phyloP scores from a whole-genome alignment of 2,797 vertebrate genomes.

The Pterois miles region DNA sequence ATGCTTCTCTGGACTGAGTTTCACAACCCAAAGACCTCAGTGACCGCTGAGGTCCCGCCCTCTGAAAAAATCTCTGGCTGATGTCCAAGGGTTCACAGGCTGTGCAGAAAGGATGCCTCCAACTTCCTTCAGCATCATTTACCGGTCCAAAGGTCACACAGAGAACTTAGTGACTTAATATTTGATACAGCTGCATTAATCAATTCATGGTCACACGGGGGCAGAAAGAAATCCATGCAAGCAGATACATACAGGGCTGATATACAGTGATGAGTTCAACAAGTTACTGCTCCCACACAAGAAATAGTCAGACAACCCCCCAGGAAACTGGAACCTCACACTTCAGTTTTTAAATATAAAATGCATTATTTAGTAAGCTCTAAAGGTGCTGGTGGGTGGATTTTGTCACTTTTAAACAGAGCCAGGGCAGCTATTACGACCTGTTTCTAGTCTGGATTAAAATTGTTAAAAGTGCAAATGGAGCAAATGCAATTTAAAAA shows the following conservation, averaged over 20 bases:
- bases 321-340: neutral
- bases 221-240: neutral
- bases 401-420: neutral
- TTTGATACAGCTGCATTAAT: neutral
- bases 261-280: neutral
- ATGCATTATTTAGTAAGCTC: neutral
- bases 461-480: too few relatives aligned
- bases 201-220: neutral
- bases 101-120: constrained; percentile 4
- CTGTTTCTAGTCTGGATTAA: neutral
- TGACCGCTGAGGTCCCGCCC: constrained; percentile 40
- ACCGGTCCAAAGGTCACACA: neutral
- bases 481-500: too few relatives aligned
- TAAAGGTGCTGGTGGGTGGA: neutral
- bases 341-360: neutral
- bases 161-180: neutral
- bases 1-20: constrained; percentile 67
- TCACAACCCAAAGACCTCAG: constrained; percentile 61
- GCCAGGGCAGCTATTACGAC: neutral
- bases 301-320: neutral
- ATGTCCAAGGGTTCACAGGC: constrained; percentile 33
- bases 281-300: neutral
- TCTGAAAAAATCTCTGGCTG: constrained; percentile 31
- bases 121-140: constrained; percentile 8
- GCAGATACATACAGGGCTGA: neutral